Evolutionary conservation across 2,797 vertebrate species (phyloP).

Genomic region (Anomalospiza imberbis): DNA sequence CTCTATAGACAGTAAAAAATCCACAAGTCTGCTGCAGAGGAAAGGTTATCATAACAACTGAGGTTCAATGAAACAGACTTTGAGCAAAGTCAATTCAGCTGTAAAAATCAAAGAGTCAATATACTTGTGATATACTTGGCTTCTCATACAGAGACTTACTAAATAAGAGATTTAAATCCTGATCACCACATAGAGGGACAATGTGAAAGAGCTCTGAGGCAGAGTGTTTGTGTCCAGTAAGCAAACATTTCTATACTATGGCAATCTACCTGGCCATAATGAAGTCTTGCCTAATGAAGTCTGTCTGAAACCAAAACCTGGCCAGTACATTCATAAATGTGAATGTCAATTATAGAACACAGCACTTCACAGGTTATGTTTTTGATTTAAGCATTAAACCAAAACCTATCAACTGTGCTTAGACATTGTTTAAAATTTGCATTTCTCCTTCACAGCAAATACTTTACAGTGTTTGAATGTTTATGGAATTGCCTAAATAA

Average conservation of each 20-base stretch:
- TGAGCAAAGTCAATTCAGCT: background rate
- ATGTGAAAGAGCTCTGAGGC: background rate
- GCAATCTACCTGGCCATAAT: background rate
- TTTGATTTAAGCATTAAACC: background rate
- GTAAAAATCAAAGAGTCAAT: background rate
- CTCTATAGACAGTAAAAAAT: background rate
- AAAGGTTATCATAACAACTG: background rate
- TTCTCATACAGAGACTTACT: background rate
- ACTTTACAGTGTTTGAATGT: background rate
- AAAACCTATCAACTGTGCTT: background rate
- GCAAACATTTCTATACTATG: background rate
- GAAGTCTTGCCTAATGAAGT: background rate
- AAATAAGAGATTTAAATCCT: background rate
- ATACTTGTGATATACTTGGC: background rate
- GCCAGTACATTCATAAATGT: background rate
- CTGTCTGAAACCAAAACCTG: background rate
- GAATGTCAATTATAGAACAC: background rate
- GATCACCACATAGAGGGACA: background rate
- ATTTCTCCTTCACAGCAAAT: background rate
- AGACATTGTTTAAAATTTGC: background rate
- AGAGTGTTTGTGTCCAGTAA: background rate
- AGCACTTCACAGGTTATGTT: background rate
- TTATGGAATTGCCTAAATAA: background rate
- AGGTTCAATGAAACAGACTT: background rate
- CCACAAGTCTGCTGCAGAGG: background rate